phyloP scores from a whole-genome alignment of 2,888 invertebrate species.

The Pandemis corylana region DNA sequence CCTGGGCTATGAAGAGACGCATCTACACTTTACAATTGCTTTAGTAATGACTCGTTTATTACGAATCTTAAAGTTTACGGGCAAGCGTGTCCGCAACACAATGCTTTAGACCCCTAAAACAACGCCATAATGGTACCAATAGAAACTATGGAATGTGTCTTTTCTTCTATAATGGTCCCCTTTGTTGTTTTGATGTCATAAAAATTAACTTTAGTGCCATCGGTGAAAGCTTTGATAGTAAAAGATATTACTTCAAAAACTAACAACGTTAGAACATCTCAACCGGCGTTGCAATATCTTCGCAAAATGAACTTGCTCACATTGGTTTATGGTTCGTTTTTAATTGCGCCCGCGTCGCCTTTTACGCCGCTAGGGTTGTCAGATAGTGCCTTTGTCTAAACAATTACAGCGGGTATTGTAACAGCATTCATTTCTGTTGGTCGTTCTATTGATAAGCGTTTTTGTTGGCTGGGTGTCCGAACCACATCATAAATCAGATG shows the following conservation, averaged over 20 bases:
- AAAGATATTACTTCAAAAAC: constrained; percentile 61
- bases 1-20: neutral
- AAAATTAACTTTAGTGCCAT: constrained; percentile 79
- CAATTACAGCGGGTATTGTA: constrained; percentile 82
- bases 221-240: constrained; percentile 79
- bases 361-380: constrained; percentile 49
- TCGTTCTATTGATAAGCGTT: constrained; percentile 78
- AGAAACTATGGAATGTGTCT: constrained; percentile 69
- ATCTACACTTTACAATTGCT: constrained; percentile 29
- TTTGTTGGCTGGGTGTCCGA: constrained; percentile 79
- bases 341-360: neutral
- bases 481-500: constrained; percentile 82
- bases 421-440: constrained; percentile 79
- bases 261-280: constrained; percentile 30
- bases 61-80: constrained; percentile 43
- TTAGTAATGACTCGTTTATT: constrained; percentile 28
- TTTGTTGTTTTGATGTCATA: constrained; percentile 77
- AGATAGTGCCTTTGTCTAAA: constrained; percentile 75
- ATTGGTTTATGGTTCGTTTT: constrained; percentile 47
- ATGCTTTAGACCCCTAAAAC: constrained; percentile 50
- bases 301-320: constrained; percentile 42
- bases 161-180: constrained; percentile 70
- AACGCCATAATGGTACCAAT: constrained; percentile 63
- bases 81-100: constrained; percentile 58
- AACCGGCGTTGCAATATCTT: constrained; percentile 41